These are phyloP conservation scores for Gobius niger DNA, from an alignment of 2,113 vertebrate genomes.

Conservation along the genomic window DNA sequence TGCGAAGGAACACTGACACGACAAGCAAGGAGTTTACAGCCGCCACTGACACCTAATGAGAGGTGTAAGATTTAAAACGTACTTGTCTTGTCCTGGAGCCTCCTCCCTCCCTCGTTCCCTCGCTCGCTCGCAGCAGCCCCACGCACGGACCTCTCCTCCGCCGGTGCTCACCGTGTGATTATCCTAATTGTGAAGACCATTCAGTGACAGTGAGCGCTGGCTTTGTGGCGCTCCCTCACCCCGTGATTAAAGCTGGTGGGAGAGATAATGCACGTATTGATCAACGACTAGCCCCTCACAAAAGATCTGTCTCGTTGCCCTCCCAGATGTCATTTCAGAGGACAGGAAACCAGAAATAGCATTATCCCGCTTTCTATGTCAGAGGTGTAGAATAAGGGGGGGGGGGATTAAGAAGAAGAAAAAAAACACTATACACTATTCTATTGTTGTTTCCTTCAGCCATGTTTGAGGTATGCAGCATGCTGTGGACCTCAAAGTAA, in stretches of 20 bases:
- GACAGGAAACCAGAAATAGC: constrained; percentile 51
- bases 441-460: too few relatives aligned
- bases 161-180: constrained; percentile 41
- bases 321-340: constrained; percentile 64
- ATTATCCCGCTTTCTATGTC: constrained; percentile 65
- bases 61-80: neutral
- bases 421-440: constrained; percentile 25
- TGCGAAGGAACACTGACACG: neutral
- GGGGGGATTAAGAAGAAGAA: constrained; percentile 77
- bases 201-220: constrained; percentile 20
- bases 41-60: neutral
- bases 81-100: neutral
- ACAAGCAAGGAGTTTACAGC: too few relatives aligned
- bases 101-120: neutral
- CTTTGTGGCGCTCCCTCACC: constrained; percentile 42
- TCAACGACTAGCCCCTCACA: constrained; percentile 54
- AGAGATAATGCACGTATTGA: constrained; percentile 62
- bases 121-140: neutral
- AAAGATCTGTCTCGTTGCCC: constrained; percentile 69
- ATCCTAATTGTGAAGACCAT: constrained; percentile 52
- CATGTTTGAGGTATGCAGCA: too few relatives aligned
- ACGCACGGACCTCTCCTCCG: constrained; percentile 18
- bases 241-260: constrained; percentile 50
- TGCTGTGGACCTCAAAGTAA: too few relatives aligned
- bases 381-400: constrained; percentile 61